Evolutionary conservation across 2,797 vertebrate genomes (phyloP).

Genomic region (Smutsia gigantea): DNA sequence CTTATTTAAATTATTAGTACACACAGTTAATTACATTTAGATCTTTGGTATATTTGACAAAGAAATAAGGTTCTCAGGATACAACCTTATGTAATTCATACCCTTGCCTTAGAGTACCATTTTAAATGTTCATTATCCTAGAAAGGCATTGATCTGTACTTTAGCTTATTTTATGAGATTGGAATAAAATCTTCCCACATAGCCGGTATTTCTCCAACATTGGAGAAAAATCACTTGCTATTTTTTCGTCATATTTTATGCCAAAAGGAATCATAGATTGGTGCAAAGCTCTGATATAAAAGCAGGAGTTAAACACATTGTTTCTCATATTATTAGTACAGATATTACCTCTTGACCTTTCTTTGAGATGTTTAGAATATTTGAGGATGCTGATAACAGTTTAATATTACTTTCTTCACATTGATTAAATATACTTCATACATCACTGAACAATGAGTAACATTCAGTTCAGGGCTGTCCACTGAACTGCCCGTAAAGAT

Average conservation of each 20-base stretch:
- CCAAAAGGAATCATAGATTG: conserved; percentile 56
- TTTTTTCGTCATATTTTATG: conserved; percentile 65
- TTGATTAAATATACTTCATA: conserved; percentile 90
- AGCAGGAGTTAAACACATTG: conserved; percentile 85
- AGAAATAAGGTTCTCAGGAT: conserved; percentile 37
- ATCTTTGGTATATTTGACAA: conserved; percentile 11
- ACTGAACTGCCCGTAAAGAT: conserved; percentile 88
- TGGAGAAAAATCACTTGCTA: conserved; percentile 28
- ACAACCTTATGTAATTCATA: neutral
- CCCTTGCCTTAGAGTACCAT: neutral
- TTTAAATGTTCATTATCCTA: conserved; percentile 23
- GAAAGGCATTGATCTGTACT: neutral
- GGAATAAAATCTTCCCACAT: neutral
- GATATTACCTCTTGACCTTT: conserved; percentile 86
- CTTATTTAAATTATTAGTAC: neutral
- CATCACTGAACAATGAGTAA: conserved; percentile 88
- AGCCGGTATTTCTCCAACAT: neutral
- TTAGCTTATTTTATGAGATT: neutral
- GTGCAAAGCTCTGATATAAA: conserved; percentile 73
- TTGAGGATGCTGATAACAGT: conserved; percentile 86
- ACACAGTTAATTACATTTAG: neutral
- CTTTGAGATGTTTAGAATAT: conserved; percentile 84
- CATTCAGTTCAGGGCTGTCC: conserved; percentile 84
- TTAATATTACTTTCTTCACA: conserved; percentile 88
- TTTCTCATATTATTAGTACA: conserved; percentile 84